phyloP scores from a whole-genome alignment of 2,888 invertebrate species.

The Ormyrus pomaceus region DNA sequence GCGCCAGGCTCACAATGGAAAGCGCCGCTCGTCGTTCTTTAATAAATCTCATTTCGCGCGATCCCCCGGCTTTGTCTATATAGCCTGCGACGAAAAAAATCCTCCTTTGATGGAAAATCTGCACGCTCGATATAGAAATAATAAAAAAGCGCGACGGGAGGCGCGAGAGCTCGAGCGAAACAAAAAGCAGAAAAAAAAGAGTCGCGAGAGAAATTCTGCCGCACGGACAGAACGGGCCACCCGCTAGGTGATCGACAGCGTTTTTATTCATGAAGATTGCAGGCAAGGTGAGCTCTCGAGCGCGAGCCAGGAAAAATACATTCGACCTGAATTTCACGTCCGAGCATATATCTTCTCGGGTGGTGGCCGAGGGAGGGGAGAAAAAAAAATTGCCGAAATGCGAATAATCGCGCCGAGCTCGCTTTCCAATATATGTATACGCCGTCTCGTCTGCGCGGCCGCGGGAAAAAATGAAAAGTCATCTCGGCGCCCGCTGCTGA shows the following conservation, averaged over 20 bases:
- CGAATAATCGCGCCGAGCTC: slow-evolving; percentile 27
- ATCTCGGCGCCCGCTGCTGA: not conserved
- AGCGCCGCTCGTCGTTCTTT: slow-evolving; percentile 19
- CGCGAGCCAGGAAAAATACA: slow-evolving; percentile 37
- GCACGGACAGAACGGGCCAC: slow-evolving; percentile 12
- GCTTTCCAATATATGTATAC: slow-evolving; percentile 21
- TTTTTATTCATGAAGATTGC: slow-evolving; percentile 54
- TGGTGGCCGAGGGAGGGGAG: not conserved
- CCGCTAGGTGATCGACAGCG: slow-evolving; percentile 47
- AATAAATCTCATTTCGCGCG: slow-evolving; percentile 47
- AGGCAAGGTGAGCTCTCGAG: slow-evolving; percentile 11
- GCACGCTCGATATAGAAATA: slow-evolving; percentile 4
- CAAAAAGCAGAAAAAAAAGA: not conserved
- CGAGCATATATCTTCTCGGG: slow-evolving; percentile 35
- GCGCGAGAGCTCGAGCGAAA: not conserved
- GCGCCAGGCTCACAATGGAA: slow-evolving; percentile 3
- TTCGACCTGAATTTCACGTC: slow-evolving; percentile 45
- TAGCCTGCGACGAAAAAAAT: slow-evolving; percentile 9
- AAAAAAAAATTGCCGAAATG: slow-evolving; percentile 25
- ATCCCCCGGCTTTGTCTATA: not conserved
- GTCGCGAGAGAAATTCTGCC: slow-evolving; percentile 9
- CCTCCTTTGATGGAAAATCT: slow-evolving; percentile 32
- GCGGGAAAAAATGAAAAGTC: slow-evolving; percentile 34
- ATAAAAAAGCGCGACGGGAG: slow-evolving; percentile 19
- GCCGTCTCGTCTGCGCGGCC: not conserved